A percentile compares a stretch with the other conserved stretches of the same genome.
These are phyloP conservation scores for Merodon equestris DNA, from an alignment of 2,888 invertebrate species.

Conservation along the genomic window DNA sequence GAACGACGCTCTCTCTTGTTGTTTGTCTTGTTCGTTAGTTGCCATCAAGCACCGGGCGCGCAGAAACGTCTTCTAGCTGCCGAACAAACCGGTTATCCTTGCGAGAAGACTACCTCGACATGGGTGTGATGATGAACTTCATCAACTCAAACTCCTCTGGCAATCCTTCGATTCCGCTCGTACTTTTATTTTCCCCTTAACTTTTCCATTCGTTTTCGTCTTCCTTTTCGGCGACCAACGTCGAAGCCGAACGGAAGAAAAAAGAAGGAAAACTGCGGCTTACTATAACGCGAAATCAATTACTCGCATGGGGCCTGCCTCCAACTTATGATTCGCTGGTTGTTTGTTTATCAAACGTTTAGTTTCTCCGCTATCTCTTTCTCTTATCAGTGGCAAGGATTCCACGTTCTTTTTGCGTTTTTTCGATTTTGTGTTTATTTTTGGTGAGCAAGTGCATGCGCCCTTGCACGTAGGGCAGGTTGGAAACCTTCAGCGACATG, in stretches of 20 bases:
- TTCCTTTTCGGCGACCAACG: too few relatives aligned
- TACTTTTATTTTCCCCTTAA: neutral
- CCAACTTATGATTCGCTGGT: constrained; percentile 47
- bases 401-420: too few relatives aligned
- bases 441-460: constrained; percentile 23
- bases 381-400: constrained; percentile 34
- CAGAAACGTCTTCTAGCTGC: constrained; percentile 19
- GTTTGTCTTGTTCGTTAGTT: constrained; percentile 46
- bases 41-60: constrained; percentile 37
- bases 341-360: constrained; percentile 53
- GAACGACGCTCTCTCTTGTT: constrained; percentile 5
- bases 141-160: constrained; percentile 13
- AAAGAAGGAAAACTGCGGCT: too few relatives aligned
- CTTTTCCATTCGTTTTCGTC: neutral
- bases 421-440: too few relatives aligned
- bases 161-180: constrained; percentile 2
- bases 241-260: too few relatives aligned
- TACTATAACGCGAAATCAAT: neutral
- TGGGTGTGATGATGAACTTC: neutral
- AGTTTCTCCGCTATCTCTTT: constrained; percentile 40
- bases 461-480: neutral
- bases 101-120: neutral
- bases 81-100: constrained; percentile 47
- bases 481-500: neutral
- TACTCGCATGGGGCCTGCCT: constrained; percentile 5